Percentiles rank a stretch among this genome's conserved stretches.
phyloP scores from a whole-genome alignment of 2,113 vertebrate genomes.

The Psittacus erithacus region DNA sequence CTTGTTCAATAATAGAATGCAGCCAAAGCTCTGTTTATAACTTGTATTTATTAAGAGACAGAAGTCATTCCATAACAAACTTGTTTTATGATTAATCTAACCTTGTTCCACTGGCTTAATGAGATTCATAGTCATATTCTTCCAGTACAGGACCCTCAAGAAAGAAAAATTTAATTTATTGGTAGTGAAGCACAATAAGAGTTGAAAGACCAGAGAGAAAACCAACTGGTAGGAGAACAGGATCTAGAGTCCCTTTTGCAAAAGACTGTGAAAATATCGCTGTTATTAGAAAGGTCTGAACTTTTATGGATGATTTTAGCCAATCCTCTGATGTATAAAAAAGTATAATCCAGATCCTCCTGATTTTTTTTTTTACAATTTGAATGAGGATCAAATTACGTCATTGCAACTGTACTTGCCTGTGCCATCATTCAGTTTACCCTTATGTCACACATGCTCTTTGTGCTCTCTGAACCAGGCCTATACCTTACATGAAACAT shows the following conservation, averaged over 20 bases:
- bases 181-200: not conserved
- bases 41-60: conserved; percentile 31
- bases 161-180: conserved; percentile 24
- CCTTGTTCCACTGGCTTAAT: conserved; percentile 14
- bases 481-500: fast-evolving
- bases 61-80: conserved; percentile 10
- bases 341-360: not conserved
- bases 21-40: conserved; percentile 28
- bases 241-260: not conserved
- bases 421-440: not conserved
- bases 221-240: not conserved
- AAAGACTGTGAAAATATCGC: not conserved
- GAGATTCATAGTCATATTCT: not conserved
- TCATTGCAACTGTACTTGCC: not conserved
- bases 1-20: not conserved
- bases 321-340: not conserved
- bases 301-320: not conserved
- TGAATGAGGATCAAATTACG: not conserved
- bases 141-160: not conserved
- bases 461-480: not conserved
- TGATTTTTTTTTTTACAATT: not conserved
- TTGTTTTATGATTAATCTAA: conserved; percentile 25
- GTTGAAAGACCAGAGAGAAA: conserved; percentile 10
- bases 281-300: not conserved
- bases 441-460: not conserved